A percentile compares a stretch with the other conserved stretches of the same genome.
Conservation (phyloP, 2,113 vertebrate genomes). For the Atractosteus spatula region DNA sequence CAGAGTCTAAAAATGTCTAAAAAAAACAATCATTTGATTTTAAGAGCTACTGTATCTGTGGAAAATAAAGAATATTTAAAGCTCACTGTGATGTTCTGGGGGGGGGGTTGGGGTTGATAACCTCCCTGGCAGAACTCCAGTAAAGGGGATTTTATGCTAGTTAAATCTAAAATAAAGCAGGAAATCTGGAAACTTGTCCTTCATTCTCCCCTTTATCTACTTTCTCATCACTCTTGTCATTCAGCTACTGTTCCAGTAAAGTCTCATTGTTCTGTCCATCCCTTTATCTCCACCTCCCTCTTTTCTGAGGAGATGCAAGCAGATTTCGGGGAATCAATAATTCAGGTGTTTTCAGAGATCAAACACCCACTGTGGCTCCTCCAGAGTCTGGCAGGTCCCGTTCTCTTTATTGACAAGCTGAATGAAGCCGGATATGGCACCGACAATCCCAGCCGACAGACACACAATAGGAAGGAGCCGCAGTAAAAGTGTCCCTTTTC, state of each 20-base stretch:
- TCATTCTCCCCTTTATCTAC: neutral
- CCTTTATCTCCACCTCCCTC: neutral
- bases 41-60: too few species aligned
- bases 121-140: too few species aligned
- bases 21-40: too few species aligned
- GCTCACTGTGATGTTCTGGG: too few species aligned
- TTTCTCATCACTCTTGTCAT: neutral
- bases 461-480: neutral
- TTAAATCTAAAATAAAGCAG: neutral
- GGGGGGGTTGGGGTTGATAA: too few species aligned
- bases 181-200: conserved; percentile 1
- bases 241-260: too few species aligned
- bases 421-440: conserved; percentile 6
- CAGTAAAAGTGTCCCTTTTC: neutral
- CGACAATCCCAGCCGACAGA: conserved; percentile 7
- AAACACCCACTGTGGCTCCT: neutral
- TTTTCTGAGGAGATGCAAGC: too few species aligned
- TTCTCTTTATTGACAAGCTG: conserved; percentile 7
- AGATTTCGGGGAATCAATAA: conserved; percentile 20
- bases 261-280: too few species aligned
- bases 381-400: neutral
- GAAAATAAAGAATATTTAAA: too few species aligned
- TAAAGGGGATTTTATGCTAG: too few species aligned
- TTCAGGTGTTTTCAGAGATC: conserved; percentile 4
- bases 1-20: too few species aligned